Percentiles rank a stretch among this genome's conserved stretches.
phyloP scores from a whole-genome alignment of 2,888 invertebrate species.

The Sussaba pulchella region DNA sequence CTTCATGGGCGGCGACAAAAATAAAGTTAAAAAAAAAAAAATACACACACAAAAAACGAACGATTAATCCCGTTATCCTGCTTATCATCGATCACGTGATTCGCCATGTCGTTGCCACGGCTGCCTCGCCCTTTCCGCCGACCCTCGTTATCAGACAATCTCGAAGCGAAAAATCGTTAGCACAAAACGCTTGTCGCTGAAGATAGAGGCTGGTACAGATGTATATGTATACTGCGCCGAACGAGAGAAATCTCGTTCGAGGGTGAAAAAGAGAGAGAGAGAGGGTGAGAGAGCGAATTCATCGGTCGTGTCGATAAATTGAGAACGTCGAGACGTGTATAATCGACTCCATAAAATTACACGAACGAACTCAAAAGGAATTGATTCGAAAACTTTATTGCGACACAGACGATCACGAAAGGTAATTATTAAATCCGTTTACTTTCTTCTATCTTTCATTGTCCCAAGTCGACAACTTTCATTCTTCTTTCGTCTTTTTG shows the following conservation, averaged over 20 bases:
- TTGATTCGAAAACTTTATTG: too few relatives aligned
- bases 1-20: neutral
- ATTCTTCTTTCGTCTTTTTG: neutral
- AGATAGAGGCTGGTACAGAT: neutral
- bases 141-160: constrained; percentile 46
- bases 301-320: too few relatives aligned
- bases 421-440: too few relatives aligned
- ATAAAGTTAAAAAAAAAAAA: too few relatives aligned
- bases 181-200: constrained; percentile 37
- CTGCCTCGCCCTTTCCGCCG: neutral
- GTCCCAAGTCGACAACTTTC: neutral
- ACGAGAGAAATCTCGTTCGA: neutral
- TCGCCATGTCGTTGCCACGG: constrained; percentile 7
- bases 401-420: too few relatives aligned
- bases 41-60: too few relatives aligned
- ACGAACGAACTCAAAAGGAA: too few relatives aligned
- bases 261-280: neutral
- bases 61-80: constrained; percentile 47
- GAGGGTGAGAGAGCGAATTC: neutral
- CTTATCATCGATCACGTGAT: constrained; percentile 52
- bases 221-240: too few relatives aligned
- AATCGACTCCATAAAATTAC: too few relatives aligned
- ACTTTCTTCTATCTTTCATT: neutral
- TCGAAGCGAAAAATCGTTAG: constrained; percentile 36
- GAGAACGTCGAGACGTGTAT: too few relatives aligned